Base-by-base conservation (phyloP, 2,797 vertebrate genomes). In the Staurois parvus region DNA sequence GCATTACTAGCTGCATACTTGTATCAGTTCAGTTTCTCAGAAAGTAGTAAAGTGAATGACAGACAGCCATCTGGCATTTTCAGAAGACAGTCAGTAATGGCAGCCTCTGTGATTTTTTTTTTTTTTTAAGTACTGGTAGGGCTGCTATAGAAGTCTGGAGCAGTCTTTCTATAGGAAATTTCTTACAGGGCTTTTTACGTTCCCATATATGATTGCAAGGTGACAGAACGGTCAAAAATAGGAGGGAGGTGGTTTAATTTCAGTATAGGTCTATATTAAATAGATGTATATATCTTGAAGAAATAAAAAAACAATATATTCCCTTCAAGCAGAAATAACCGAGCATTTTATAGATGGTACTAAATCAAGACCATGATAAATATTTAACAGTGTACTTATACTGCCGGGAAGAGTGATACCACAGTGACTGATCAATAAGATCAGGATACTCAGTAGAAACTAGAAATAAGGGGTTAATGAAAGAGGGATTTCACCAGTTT, bases 371-470 rank as follows among this genome's bases (percentile, higher is more conserved):
- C 48, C 30, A 72, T 72, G 37, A 72, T 72, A 81, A 81, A 81
- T 81, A 72, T 81, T 81, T 81, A 81, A 81, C 15, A 72, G 79
- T 72, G 29, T 37, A 72, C 56, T 81, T 32, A 37, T 81, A 72
- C 26, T 81, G 79, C 79, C 48, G 30, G 79, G 79, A 81, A 81
- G 52, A 59, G 79, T 32, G 40, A 81, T 81, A 30, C 68, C 68
- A 72, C 79, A 81, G 45, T 32, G 17, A 72, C 19, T 40, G 68
- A 81, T 81, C 79, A 81, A 81, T 81, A 72, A 62, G 32, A 56
- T 40, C 68, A 81, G 79, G 68, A 81, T 62, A 72, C 62, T 68
- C 37, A 72, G 2, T 21, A 56, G 37, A 10, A 81, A 37, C 30
- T 72, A 26, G 56, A 40, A 81, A 17, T n/a, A 69, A 81, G 72